Conservation (phyloP, 2,888 invertebrate genomes). For the Drosophila phalerata region DNA sequence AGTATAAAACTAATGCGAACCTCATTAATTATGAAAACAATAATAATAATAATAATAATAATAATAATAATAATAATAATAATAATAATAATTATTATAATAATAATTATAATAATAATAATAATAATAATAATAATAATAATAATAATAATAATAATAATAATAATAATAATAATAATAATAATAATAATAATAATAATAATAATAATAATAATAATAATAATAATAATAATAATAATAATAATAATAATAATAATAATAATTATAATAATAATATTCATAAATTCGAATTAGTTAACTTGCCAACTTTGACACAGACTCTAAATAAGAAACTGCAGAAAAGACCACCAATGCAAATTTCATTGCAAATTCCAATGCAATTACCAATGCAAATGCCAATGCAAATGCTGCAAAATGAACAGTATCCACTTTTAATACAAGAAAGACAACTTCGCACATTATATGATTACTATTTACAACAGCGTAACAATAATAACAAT, state of each 20-base stretch:
- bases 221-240: background rate
- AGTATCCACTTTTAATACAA: constrained; percentile 65
- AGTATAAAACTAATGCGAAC: constrained; percentile 36
- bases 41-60: background rate
- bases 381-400: constrained; percentile 12
- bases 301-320: constrained; percentile 16
- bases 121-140: constrained; percentile 1
- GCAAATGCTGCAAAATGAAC: constrained; percentile 50
- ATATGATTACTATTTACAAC: constrained; percentile 82
- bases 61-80: constrained; percentile 2
- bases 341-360: constrained; percentile 18
- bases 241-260: constrained; percentile 8
- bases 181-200: constrained; percentile 5
- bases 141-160: constrained; percentile 8
- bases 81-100: constrained; percentile 4
- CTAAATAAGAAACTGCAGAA: constrained; percentile 13
- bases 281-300: constrained; percentile 36
- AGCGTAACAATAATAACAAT: constrained; percentile 63
- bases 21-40: background rate
- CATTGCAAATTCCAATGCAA: constrained; percentile 12
- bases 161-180: background rate
- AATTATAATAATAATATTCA: constrained; percentile 33
- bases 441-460: constrained; percentile 82
- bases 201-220: constrained; percentile 1
- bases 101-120: background rate